Conservation (phyloP, 2,113 vertebrate species). For the Shinisaurus crocodilurus region DNA sequence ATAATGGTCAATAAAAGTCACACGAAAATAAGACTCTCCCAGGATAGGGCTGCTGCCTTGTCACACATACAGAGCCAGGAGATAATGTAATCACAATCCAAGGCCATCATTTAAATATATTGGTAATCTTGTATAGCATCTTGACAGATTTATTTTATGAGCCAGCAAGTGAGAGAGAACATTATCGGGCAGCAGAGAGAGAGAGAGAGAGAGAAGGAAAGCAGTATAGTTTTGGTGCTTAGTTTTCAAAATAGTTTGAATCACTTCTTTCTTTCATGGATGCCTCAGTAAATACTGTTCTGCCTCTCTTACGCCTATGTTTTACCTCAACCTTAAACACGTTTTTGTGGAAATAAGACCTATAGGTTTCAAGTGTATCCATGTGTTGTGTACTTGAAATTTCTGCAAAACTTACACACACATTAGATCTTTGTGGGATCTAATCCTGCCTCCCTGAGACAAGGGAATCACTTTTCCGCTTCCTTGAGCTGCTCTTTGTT, state of each 20-base stretch:
- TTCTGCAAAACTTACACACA: background rate
- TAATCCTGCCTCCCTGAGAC: background rate
- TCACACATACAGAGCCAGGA: conserved; percentile 12
- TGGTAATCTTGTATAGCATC: conserved; percentile 51
- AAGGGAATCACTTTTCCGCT: background rate
- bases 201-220: conserved; percentile 39
- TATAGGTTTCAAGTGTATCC: background rate
- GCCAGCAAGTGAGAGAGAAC: conserved; percentile 1
- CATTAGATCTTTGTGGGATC: background rate
- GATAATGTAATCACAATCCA: conserved; percentile 66
- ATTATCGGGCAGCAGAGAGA: conserved; percentile 34
- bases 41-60: conserved; percentile 64
- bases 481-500: background rate
- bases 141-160: conserved; percentile 74
- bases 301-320: no score
- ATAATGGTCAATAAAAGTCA: conserved; percentile 82
- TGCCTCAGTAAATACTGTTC: rapidly evolving
- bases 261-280: conserved; percentile 25
- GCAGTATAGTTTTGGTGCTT: conserved; percentile 36
- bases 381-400: background rate
- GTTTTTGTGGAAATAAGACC: background rate
- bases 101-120: conserved; percentile 73
- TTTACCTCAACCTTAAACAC: background rate
- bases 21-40: conserved; percentile 75
- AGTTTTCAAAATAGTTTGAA: conserved; percentile 46